Evolutionary conservation across 2,797 vertebrate species (phyloP).

Genomic region (Loris lydekkerianus): DNA sequence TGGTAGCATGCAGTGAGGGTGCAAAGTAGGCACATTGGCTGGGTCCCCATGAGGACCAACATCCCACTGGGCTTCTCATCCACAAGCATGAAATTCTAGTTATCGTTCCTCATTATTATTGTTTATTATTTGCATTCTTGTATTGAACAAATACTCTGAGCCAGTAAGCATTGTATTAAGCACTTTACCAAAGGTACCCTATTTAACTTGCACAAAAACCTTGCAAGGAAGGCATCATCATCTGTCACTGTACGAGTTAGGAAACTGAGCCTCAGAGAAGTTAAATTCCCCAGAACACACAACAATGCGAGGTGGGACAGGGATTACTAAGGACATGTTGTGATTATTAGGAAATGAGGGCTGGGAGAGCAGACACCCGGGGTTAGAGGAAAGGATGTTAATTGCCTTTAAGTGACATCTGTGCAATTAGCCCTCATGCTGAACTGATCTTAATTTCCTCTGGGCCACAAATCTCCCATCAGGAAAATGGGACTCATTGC

Average conservation of each 20-base stretch:
- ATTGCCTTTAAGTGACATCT: slow-evolving; percentile 69
- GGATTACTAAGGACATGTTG: neutral
- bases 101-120: neutral
- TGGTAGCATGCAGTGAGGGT: rapidly evolving
- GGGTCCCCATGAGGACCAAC: neutral
- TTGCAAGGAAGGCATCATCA: neutral
- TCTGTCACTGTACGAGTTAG: neutral
- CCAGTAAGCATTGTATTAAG: neutral
- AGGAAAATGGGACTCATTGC: slow-evolving; percentile 66
- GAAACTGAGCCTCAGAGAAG: neutral
- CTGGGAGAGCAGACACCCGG: slow-evolving; percentile 4
- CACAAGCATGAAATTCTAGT: neutral
- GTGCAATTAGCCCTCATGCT: slow-evolving; percentile 50
- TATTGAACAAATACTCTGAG: neutral
- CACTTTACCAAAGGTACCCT: neutral
- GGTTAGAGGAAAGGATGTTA: slow-evolving; percentile 45
- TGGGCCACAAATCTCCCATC: slow-evolving; percentile 63
- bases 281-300: neutral
- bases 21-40: neutral
- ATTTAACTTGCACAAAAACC: neutral
- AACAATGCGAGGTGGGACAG: neutral
- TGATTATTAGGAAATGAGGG: slow-evolving; percentile 51
- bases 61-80: neutral
- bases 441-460: slow-evolving; percentile 72
- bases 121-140: neutral